Conservation (phyloP, 2,797 vertebrate species). For the Clamator glandarius region DNA sequence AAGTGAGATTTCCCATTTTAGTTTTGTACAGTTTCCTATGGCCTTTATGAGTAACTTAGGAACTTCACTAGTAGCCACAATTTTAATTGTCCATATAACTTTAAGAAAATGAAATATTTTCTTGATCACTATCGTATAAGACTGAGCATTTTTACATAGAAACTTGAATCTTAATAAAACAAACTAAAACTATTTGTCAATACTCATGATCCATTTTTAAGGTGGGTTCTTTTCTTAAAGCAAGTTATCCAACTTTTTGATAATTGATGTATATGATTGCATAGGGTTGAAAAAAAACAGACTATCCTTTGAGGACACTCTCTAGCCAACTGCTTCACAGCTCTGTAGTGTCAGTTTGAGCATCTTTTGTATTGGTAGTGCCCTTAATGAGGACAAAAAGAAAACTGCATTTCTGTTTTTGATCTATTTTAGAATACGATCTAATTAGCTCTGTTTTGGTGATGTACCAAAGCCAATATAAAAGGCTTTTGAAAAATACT, state of each 20-base stretch:
- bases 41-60: constrained; percentile 69
- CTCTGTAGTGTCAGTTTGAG: constrained; percentile 68
- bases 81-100: constrained; percentile 63
- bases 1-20: constrained; percentile 68
- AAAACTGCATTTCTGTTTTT: constrained; percentile 66
- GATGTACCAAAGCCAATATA: neutral
- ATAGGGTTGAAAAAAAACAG: constrained; percentile 54
- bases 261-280: constrained; percentile 70
- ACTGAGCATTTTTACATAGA: constrained; percentile 77
- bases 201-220: constrained; percentile 75
- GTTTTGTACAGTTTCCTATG: constrained; percentile 74
- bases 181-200: constrained; percentile 69
- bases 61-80: constrained; percentile 50
- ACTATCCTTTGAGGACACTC: constrained; percentile 64
- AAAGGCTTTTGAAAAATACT: constrained; percentile 57
- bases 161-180: constrained; percentile 65
- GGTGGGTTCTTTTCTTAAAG: constrained; percentile 78
- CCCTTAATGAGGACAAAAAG: constrained; percentile 68
- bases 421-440: constrained; percentile 62
- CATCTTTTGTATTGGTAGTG: constrained; percentile 75
- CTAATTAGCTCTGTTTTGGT: constrained; percentile 5
- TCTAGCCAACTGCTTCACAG: constrained; percentile 66
- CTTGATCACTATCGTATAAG: constrained; percentile 52
- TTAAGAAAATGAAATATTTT: constrained; percentile 69
- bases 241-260: constrained; percentile 75